Evolutionary conservation across 2,888 invertebrate species (phyloP), one percentile per base, ranked within the genome.

Genomic region (Choristoneura rosaceana): DNA sequence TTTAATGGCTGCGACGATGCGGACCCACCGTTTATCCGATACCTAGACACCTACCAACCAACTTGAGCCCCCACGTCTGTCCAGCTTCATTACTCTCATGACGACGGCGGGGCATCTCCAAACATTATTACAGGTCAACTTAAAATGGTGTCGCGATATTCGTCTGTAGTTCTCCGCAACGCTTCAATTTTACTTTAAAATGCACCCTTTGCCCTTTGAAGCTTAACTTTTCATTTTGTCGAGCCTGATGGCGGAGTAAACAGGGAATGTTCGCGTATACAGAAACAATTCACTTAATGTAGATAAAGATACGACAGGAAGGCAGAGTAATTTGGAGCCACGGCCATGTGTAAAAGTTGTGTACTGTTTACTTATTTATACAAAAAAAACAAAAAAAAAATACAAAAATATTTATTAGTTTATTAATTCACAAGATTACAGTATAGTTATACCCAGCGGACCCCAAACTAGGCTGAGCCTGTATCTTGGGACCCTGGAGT

Each of bases 1-100:
- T 95, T 95, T 95, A 95, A 95, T 95, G 95, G 95, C 94, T 88
- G 89, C 90, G 87, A 89, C 89, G 90, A 84, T 81, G 84, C 84
- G 87, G 84, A 84, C 85, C 87, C 84, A 84, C 76, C 88, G 89
- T 85, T 91, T 90, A 92, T 88, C 85, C 85, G 81, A 82, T 81
- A 82, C 87, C 84, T 85, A 82, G 85, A 86, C 80, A 83, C 84
- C 79, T 75, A 82, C 87, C 86, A 84, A 71, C 77, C 74, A 78
- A 75, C 76, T 74, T 69, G 77, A 83, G 64, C 78, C 75, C 34
- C 74, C 58, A 38, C 60, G 70, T 78, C 75, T 65, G 65, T 77
- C 47, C 25, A 25, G 1, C 17, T 60, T 65, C 63, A 38, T 38
- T 58, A 69, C 60, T 43, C 64, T 70, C 60, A 64, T 34, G 41